phyloP scores from a whole-genome alignment of 2,113 vertebrate genomes.

The Brachionichthys hirsutus region DNA sequence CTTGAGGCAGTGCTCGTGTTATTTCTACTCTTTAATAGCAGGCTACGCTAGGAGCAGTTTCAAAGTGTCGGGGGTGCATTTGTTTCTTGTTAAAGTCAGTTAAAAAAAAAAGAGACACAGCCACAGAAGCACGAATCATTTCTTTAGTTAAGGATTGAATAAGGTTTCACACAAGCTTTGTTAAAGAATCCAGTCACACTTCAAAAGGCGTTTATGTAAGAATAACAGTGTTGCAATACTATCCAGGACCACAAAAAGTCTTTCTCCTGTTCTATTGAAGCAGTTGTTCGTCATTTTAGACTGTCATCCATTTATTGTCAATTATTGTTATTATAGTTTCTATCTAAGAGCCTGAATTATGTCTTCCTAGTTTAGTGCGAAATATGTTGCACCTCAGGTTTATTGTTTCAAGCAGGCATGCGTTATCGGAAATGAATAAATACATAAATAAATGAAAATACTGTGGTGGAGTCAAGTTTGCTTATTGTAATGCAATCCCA shows the following conservation, averaged over 20 bases:
- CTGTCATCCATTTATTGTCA: neutral
- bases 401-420: neutral
- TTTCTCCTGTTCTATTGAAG: neutral
- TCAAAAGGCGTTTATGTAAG: neutral
- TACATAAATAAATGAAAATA: neutral
- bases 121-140: neutral
- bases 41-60: constrained; percentile 19
- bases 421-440: neutral
- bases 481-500: constrained; percentile 39
- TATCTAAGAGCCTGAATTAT: constrained; percentile 1
- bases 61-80: neutral
- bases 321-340: constrained; percentile 11
- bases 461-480: constrained; percentile 7
- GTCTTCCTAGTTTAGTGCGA: neutral
- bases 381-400: neutral
- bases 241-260: neutral
- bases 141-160: too few species aligned
- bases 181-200: neutral
- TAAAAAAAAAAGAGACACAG: neutral
- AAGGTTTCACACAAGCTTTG: neutral
- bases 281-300: neutral
- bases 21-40: constrained; percentile 23
- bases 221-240: constrained; percentile 19
- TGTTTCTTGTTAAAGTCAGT: neutral
- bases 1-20: constrained; percentile 14